phyloP scores from a whole-genome alignment of 2,113 vertebrate genomes.

The Sinocyclocheilus anshuiensis region DNA sequence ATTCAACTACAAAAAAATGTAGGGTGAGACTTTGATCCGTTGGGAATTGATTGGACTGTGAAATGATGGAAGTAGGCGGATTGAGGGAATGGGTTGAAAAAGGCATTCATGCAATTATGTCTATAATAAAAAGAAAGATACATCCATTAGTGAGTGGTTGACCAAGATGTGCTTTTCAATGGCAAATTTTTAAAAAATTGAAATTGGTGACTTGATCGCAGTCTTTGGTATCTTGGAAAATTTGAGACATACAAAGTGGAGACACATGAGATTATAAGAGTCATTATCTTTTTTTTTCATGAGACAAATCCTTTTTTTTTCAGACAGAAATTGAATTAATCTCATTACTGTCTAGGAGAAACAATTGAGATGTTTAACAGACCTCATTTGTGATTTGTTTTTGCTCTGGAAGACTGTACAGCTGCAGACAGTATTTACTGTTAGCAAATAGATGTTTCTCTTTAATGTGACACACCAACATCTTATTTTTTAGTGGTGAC shows the following conservation, averaged over 20 bases:
- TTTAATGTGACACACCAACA: not conserved
- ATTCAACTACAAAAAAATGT: not conserved
- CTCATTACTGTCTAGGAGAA: not conserved
- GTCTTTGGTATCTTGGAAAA: not conserved
- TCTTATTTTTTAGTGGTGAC: not conserved
- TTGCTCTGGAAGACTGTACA: not conserved
- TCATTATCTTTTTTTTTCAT: not conserved
- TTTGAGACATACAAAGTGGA: not conserved
- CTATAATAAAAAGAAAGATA: not conserved
- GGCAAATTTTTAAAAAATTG: not conserved
- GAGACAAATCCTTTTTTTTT: not conserved
- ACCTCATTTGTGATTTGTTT: not conserved
- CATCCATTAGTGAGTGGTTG: not conserved
- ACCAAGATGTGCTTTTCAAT: not conserved
- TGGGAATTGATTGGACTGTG: not conserved
- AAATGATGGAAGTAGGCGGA: not conserved
- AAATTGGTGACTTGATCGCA: not conserved
- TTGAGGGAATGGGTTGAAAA: not conserved
- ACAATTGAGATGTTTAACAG: not conserved
- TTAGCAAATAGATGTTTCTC: not conserved
- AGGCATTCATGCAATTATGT: not conserved
- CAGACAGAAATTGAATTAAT: not conserved
- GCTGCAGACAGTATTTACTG: not conserved
- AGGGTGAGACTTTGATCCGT: not conserved
- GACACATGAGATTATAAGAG: not conserved